These are phyloP conservation scores for Trididemnum miniatum DNA, from an alignment of 23 tunicate species.

Conservation along the genomic window DNA sequence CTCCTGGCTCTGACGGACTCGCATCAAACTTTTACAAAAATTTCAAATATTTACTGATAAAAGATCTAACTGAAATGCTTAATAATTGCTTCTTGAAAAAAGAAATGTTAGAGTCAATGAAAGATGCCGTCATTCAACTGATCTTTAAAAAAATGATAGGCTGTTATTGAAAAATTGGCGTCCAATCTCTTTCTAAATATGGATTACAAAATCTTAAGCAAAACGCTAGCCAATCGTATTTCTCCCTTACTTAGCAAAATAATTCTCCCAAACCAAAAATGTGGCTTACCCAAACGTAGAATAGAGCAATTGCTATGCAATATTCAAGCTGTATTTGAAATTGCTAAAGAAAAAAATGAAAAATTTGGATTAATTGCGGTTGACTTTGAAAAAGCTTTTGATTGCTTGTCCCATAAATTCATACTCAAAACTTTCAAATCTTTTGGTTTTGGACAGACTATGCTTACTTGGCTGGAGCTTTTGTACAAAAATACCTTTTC, in stretches of 20 bases:
- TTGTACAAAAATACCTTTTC: background rate
- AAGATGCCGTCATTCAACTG: too few relatives aligned
- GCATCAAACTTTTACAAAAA: too few relatives aligned
- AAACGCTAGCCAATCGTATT: background rate
- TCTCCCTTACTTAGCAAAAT: background rate
- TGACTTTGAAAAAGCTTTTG: slow-evolving; percentile 32
- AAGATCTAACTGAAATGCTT: too few relatives aligned
- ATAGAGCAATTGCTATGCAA: background rate
- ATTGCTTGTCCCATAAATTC: background rate
- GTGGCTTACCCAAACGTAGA: background rate
- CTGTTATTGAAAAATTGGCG: slow-evolving; percentile 31
- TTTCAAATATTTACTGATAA: too few relatives aligned
- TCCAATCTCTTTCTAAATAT: slow-evolving; percentile 41
- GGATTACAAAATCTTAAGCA: slow-evolving; percentile 36
- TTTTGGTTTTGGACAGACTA: background rate
- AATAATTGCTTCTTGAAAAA: too few relatives aligned
- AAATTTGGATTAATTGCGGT: background rate
- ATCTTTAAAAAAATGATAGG: slow-evolving; percentile 8
- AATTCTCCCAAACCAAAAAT: background rate
- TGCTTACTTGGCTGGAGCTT: background rate
- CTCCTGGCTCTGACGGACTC: too few relatives aligned
- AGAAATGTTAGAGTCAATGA: too few relatives aligned
- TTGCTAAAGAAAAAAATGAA: background rate
- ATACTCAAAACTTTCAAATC: background rate
- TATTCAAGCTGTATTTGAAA: background rate